Evolutionary conservation across 2,797 vertebrate species (phyloP).

Genomic region (Ptychadena robeensis): DNA sequence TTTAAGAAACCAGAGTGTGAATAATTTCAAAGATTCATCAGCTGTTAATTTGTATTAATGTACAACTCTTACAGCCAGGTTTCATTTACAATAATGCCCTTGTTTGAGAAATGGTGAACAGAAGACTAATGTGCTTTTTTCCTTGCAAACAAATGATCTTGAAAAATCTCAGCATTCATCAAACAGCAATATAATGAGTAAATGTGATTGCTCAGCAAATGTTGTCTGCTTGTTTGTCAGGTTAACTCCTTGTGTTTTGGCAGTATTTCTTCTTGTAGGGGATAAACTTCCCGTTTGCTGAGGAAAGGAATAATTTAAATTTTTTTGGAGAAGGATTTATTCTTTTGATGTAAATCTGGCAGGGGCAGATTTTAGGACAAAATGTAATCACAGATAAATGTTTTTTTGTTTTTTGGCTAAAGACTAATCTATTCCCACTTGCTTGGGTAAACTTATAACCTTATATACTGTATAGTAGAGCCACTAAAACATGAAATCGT

Average conservation of each 20-base stretch:
- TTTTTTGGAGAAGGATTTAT: slow-evolving; percentile 8
- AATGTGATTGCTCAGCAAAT: slow-evolving; percentile 57
- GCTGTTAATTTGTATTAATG: slow-evolving; percentile 59
- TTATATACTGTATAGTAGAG: too few species aligned
- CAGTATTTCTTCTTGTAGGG: background rate
- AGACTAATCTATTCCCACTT: background rate
- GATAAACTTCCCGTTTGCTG: background rate
- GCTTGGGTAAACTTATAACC: too few species aligned
- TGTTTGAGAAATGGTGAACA: slow-evolving; percentile 44
- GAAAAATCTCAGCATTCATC: slow-evolving; percentile 54
- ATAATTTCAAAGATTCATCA: slow-evolving; percentile 38
- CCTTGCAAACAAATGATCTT: slow-evolving; percentile 53
- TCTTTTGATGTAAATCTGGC: slow-evolving; percentile 13
- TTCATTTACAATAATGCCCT: slow-evolving; percentile 59
- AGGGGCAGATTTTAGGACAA: slow-evolving; percentile 35
- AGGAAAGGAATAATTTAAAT: slow-evolving; percentile 1
- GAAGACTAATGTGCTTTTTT: slow-evolving; percentile 48
- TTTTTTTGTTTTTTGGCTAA: background rate
- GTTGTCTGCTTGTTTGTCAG: slow-evolving; percentile 44
- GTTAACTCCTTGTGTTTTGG: slow-evolving; percentile 23
- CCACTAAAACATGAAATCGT: too few species aligned
- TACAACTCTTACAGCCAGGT: slow-evolving; percentile 50
- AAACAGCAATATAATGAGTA: slow-evolving; percentile 52
- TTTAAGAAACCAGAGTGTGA: slow-evolving; percentile 25
- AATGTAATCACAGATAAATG: background rate